These are phyloP conservation scores for Odontothrips loti DNA, from an alignment of 2,888 invertebrate genomes.

Conservation along the genomic window DNA sequence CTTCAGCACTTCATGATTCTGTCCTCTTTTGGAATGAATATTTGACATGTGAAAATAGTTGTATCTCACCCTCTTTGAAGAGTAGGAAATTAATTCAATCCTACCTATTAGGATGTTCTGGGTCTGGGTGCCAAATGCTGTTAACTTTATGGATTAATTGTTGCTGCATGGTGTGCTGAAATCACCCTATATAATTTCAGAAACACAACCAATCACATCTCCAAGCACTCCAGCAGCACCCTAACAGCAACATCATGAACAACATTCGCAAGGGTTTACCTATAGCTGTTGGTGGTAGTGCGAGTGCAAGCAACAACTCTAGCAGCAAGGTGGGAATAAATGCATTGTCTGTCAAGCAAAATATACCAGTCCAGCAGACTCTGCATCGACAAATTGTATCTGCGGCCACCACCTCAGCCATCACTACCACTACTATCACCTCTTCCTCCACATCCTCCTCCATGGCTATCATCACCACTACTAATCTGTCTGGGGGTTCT, in stretches of 20 bases:
- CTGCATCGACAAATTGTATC: not conserved
- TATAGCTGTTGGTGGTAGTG: not conserved
- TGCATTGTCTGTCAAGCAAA: not conserved
- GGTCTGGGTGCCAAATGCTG: no score
- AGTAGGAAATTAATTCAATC: no score
- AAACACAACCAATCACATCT: conserved; percentile 21
- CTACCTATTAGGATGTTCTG: no score
- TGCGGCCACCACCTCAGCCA: not conserved
- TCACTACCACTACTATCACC: not conserved
- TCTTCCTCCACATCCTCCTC: not conserved
- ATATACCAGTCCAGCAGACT: not conserved
- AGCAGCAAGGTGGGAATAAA: conserved; percentile 11
- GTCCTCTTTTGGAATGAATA: not conserved
- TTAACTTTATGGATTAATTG: no score
- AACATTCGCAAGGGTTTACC: conserved; percentile 27
- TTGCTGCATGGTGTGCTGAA: conserved; percentile 15
- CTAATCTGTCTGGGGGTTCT: not conserved
- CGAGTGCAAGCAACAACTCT: not conserved
- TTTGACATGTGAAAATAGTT: not conserved
- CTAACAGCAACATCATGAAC: conserved; percentile 51
- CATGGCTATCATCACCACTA: conserved; percentile 3
- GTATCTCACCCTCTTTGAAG: not conserved
- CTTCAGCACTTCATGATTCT: not conserved
- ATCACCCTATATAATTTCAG: conserved; percentile 9
- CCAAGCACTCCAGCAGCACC: conserved; percentile 48